Conservation (phyloP, 1,140 invertebrate genomes). For the Bombus consobrinus region DNA sequence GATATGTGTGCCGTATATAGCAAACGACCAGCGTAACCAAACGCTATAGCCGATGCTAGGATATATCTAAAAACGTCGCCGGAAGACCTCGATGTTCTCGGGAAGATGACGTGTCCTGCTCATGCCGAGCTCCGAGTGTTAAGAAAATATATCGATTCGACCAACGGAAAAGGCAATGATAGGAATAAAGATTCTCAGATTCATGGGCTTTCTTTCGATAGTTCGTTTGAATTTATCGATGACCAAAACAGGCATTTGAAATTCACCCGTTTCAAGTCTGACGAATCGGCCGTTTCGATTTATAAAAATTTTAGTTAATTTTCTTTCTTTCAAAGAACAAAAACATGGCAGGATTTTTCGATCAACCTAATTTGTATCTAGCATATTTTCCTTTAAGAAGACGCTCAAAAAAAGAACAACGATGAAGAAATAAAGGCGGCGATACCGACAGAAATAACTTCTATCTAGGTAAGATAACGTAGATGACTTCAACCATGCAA, state of each 20-base stretch:
- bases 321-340: not conserved
- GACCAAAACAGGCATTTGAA: not conserved
- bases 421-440: not conserved
- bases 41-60: slow-evolving; percentile 49
- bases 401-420: not conserved
- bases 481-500: slow-evolving; percentile 56
- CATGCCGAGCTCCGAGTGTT: slow-evolving; percentile 62
- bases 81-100: slow-evolving; percentile 44
- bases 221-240: not conserved
- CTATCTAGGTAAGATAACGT: slow-evolving; percentile 46
- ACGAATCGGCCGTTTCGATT: not conserved
- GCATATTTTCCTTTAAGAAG: too few species aligned
- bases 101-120: slow-evolving; percentile 49
- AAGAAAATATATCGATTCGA: slow-evolving; percentile 68
- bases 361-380: too few species aligned
- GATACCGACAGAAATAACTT: not conserved
- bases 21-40: slow-evolving; percentile 36
- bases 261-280: not conserved
- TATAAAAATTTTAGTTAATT: not conserved
- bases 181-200: not conserved
- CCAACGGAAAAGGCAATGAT: slow-evolving; percentile 31
- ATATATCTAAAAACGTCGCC: slow-evolving; percentile 55
- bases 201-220: not conserved
- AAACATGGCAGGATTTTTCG: too few species aligned
- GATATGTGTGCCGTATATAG: slow-evolving; percentile 28